A percentile compares a stretch with the other conserved stretches of the same genome.
Conservation (phyloP, 2,888 invertebrate species). For the Rutpela maculata region DNA sequence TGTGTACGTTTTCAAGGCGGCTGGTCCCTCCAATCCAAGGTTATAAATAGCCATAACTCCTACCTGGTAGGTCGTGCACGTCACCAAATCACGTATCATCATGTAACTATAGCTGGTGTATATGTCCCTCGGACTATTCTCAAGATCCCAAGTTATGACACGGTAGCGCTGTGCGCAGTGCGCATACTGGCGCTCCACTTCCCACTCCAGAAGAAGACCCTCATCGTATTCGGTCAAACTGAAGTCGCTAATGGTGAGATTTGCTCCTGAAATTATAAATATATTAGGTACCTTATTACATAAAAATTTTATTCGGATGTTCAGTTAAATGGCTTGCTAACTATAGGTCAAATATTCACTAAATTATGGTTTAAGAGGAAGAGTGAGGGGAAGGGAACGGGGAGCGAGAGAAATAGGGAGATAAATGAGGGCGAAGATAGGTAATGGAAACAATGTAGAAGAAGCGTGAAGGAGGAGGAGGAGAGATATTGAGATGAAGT, state of each 20-base stretch:
- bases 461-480: too few relatives aligned
- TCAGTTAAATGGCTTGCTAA: too few relatives aligned
- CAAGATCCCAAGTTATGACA: not conserved
- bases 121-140: not conserved
- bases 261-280: not conserved
- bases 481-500: too few relatives aligned
- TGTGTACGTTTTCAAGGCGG: not conserved
- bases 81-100: not conserved
- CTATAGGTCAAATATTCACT: too few relatives aligned
- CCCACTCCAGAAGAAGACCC: not conserved
- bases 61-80: not conserved
- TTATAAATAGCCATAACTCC: constrained; percentile 1
- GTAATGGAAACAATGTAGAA: too few relatives aligned
- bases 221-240: not conserved
- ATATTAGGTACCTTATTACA: too few relatives aligned
- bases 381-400: too few relatives aligned
- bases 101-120: not conserved
- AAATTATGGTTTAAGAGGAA: too few relatives aligned
- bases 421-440: too few relatives aligned
- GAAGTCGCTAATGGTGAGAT: not conserved
- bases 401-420: too few relatives aligned
- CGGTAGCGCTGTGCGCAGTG: not conserved
- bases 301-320: too few relatives aligned
- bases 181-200: not conserved
- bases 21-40: not conserved